Evolutionary conservation across 2,113 vertebrate genomes (phyloP).

Genomic region (Aphyosemion australe): DNA sequence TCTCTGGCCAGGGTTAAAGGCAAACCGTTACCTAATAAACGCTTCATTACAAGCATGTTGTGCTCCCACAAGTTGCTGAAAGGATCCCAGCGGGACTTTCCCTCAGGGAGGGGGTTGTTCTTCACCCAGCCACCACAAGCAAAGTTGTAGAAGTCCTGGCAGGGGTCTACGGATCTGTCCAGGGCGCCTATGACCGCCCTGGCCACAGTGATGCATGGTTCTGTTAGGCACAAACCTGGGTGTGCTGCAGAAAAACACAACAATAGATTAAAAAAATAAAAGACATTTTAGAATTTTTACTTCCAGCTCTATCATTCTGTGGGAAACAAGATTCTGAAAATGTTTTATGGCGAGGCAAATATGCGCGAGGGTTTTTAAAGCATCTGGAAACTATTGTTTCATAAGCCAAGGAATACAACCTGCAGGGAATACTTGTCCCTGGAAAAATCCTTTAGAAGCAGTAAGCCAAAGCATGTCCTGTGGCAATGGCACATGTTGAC

Average conservation of each 20-base stretch:
- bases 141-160: constrained; percentile 92
- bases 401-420: constrained; percentile 39
- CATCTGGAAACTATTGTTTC: constrained; percentile 61
- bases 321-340: constrained; percentile 25
- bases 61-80: constrained; percentile 97
- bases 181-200: constrained; percentile 86
- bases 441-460: constrained; percentile 20
- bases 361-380: constrained; percentile 14
- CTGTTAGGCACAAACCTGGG: constrained; percentile 81
- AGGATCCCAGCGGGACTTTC: constrained; percentile 93
- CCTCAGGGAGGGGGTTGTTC: constrained; percentile 90
- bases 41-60: constrained; percentile 95
- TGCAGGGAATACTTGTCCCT: constrained; percentile 23
- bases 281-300: neutral
- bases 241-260: constrained; percentile 67
- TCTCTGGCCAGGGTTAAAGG: neutral
- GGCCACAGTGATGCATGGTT: constrained; percentile 88
- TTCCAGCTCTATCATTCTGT: neutral
- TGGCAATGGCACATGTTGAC: neutral
- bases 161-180: constrained; percentile 88
- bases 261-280: neutral
- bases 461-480: neutral
- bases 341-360: constrained; percentile 24
- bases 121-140: constrained; percentile 95
- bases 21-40: constrained; percentile 85